Base-by-base conservation (phyloP, 2,888 invertebrate species). In the Sphaerolaimus hirsutus region DNA sequence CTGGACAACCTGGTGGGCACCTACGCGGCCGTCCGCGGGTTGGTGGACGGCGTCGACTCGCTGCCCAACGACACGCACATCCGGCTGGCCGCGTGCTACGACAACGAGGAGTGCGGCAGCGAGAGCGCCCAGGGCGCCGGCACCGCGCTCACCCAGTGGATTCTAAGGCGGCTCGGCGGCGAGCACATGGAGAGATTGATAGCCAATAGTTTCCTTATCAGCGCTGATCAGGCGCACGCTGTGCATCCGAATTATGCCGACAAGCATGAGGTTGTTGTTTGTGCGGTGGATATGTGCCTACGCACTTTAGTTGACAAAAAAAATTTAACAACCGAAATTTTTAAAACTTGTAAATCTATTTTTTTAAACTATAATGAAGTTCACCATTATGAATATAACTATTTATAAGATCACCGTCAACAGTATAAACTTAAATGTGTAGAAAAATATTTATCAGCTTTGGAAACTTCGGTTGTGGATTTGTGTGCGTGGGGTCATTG, bases 71-170 rank as follows among this genome's bases (percentile, higher is more conserved):
- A 70, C 25, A 50, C 62, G 21, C 66, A 66, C 51, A 55, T 69
- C 38, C 56, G 69, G 3, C 59, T 70, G 52, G 64, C 67, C 36
- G 62, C 64, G 44, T 61, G 68, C 46, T 71, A 65, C 56, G 70
- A 70, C 53, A 68, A 70, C 53, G 70, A 70, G 52, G 70, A 70
- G 63, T n/a, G n/a, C n/a, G 71, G 71, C 2, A 68, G 68, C 3
- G 55, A 60, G 49, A 65, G 66, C 46, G 68, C 68, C 7, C 66
- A 66, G 56, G 71, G 71, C 2, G 71, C 71, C 2, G 63, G 54
- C 2, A 68, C 69, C 2, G 58, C 62, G 21, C 59, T 68, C 50
- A 66, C 66, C 48, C 66, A 68, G 51, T 60, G 62, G 52, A 59
- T 69, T 5, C 56, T 70, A 49, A 56, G 66, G 22, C 62, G 68